phyloP scores from a whole-genome alignment of 2,888 invertebrate species.

The Mimumesa dahlbomi region DNA sequence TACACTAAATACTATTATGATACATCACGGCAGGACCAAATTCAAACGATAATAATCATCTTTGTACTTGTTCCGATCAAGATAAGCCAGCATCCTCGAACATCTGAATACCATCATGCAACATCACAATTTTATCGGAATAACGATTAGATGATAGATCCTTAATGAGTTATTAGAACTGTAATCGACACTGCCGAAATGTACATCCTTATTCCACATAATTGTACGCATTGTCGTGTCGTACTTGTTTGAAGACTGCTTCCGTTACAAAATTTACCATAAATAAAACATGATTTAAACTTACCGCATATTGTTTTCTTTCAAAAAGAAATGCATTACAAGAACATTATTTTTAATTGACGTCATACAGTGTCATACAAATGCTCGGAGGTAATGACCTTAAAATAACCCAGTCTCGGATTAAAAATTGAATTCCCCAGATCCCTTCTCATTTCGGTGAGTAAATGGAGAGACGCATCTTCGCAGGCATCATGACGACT shows the following conservation, averaged over 20 bases:
- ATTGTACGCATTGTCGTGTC: slow-evolving; percentile 70
- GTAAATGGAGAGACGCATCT: slow-evolving; percentile 8
- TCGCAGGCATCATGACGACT: background rate
- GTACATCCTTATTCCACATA: slow-evolving; percentile 69
- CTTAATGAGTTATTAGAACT: background rate
- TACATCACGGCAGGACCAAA: slow-evolving; percentile 39
- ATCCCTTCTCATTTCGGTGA: slow-evolving; percentile 2
- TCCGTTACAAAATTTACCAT: slow-evolving; percentile 76
- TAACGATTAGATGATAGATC: slow-evolving; percentile 2
- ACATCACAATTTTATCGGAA: slow-evolving; percentile 29
- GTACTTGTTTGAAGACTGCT: slow-evolving; percentile 78
- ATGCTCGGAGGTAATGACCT: slow-evolving; percentile 61
- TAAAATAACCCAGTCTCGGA: slow-evolving; percentile 57
- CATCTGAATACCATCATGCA: slow-evolving; percentile 17
- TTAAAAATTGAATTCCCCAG: background rate
- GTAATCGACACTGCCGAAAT: slow-evolving; percentile 36
- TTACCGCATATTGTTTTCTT: no score
- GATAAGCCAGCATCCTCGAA: slow-evolving; percentile 64
- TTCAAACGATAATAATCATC: background rate
- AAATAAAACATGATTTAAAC: slow-evolving; percentile 68
- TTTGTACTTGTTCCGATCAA: slow-evolving; percentile 11
- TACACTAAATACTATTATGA: slow-evolving; percentile 54
- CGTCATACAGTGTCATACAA: slow-evolving; percentile 55
- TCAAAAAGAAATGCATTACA: no score
- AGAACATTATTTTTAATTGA: no score